Evolutionary conservation across 2,888 invertebrate species (phyloP).

Genomic region (Brachypalpus laphriformis): DNA sequence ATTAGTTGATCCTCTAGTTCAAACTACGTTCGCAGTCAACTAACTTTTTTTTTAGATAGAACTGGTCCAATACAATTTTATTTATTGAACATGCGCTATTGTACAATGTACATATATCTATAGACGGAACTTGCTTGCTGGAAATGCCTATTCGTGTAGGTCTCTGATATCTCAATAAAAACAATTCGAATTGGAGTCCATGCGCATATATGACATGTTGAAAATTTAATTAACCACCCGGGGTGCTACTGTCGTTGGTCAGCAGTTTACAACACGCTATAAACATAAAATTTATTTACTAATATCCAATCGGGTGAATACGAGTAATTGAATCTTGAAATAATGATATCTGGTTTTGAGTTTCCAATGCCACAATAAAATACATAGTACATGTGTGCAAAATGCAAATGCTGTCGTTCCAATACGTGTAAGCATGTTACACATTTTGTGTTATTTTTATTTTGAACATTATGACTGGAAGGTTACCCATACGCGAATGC

Average conservation of each 20-base stretch:
- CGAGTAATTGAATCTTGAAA: background rate
- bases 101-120: too few relatives aligned
- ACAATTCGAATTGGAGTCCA: background rate
- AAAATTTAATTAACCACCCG: background rate
- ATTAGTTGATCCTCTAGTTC: too few relatives aligned
- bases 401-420: conserved; percentile 63
- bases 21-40: too few relatives aligned
- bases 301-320: conserved; percentile 37
- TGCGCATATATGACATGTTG: background rate
- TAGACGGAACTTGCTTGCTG: too few relatives aligned
- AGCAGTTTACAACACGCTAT: background rate
- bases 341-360: background rate
- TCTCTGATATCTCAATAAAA: too few relatives aligned
- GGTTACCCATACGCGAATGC: conserved; percentile 3
- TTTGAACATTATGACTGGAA: background rate
- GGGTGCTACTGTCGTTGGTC: background rate
- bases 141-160: too few relatives aligned
- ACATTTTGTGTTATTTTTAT: conserved; percentile 36
- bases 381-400: conserved; percentile 35
- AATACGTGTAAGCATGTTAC: conserved; percentile 10
- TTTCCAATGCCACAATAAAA: conserved; percentile 2
- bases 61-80: too few relatives aligned
- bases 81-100: too few relatives aligned
- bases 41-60: too few relatives aligned
- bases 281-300: background rate